A percentile compares a stretch with the other conserved stretches of the same genome.
These are phyloP conservation scores for Muntiacus muntjak DNA, from an alignment of 2,113 vertebrate species.

Conservation along the genomic window DNA sequence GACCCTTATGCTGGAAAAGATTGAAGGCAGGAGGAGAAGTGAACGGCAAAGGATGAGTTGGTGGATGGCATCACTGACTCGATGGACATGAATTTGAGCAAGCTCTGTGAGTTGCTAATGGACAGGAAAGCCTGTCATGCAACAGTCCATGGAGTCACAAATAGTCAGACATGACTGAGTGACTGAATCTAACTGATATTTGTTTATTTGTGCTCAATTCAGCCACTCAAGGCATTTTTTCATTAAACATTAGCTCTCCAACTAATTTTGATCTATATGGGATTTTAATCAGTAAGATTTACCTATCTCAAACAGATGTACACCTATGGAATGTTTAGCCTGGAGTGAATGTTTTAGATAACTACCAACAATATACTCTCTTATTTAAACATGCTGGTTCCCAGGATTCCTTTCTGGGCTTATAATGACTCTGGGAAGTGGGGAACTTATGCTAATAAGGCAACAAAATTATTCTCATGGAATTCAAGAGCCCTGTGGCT, in stretches of 20 bases:
- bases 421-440: background rate
- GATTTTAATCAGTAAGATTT: background rate
- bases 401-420: background rate
- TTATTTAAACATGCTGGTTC: background rate
- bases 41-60: background rate
- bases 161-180: background rate
- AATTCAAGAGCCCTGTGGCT: background rate
- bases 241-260: background rate
- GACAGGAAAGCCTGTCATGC: background rate
- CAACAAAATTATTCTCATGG: background rate
- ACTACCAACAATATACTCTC: background rate
- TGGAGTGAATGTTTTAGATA: background rate
- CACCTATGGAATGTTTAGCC: background rate
- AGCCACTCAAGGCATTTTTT: background rate
- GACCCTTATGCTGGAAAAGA: background rate
- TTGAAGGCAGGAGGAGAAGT: background rate
- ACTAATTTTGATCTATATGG: background rate
- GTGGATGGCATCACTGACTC: background rate
- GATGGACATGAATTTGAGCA: background rate
- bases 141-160: background rate
- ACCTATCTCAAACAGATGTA: background rate
- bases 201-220: background rate
- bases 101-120: background rate
- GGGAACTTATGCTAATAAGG: background rate
- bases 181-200: background rate